A percentile compares a stretch with the other conserved stretches of the same genome.
These are phyloP conservation scores for Mythimna albipuncta DNA, from an alignment of 2,888 invertebrate species.

Conservation along the genomic window DNA sequence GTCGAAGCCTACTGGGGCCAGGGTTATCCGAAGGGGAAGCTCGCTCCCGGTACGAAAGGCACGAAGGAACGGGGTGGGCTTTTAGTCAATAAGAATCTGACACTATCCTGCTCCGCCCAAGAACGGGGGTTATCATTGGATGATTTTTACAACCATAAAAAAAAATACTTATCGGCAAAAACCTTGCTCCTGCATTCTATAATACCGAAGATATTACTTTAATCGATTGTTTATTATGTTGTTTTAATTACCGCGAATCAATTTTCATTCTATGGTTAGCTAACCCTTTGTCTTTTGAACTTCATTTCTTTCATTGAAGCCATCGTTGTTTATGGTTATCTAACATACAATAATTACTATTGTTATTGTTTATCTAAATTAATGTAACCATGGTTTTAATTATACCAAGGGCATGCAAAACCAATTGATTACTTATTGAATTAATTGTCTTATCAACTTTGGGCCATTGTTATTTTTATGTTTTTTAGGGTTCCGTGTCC, in stretches of 20 bases:
- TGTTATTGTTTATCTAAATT: constrained; percentile 14
- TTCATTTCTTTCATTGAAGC: background rate
- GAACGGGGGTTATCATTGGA: too few species aligned
- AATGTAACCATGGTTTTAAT: background rate
- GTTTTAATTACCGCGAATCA: background rate
- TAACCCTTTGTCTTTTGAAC: background rate
- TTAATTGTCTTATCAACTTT: constrained; percentile 2
- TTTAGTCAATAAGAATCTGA: too few species aligned
- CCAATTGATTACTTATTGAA: background rate
- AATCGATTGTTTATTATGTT: constrained; percentile 1
- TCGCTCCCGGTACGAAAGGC: too few species aligned
- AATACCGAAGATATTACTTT: background rate
- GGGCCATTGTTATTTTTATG: background rate
- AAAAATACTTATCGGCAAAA: too few species aligned
- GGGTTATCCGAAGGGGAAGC: too few species aligned
- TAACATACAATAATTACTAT: background rate
- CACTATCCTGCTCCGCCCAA: too few species aligned
- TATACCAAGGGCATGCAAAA: constrained; percentile 12
- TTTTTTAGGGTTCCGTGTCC: background rate
- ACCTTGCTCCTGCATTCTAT: background rate
- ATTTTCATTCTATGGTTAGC: background rate
- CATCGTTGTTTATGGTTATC: constrained; percentile 4
- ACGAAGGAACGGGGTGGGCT: too few species aligned
- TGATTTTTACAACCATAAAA: too few species aligned
- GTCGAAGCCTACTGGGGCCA: too few species aligned